Conservation (phyloP, 2,888 invertebrate genomes). For the Sarcophaga carnaria region DNA sequence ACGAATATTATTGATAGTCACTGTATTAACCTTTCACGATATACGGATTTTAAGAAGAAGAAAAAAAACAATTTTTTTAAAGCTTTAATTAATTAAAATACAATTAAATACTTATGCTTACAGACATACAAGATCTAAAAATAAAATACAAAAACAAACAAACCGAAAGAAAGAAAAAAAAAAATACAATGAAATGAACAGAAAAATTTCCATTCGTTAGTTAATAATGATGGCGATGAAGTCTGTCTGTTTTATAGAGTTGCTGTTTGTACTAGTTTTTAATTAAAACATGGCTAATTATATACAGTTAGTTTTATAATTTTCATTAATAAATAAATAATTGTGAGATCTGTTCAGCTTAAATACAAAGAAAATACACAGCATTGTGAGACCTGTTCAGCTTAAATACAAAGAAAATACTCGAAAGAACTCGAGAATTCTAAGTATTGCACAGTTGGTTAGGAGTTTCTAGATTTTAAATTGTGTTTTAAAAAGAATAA, state of each 20-base stretch:
- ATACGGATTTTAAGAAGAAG: background rate
- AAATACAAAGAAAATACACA: no score
- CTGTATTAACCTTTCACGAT: conserved; percentile 30
- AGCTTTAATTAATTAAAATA: background rate
- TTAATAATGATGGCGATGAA: background rate
- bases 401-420: no score
- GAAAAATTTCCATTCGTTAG: conserved; percentile 43
- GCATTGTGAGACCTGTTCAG: no score
- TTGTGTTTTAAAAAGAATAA: no score
- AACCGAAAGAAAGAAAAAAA: background rate
- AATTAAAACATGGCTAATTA: background rate
- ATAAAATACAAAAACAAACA: background rate
- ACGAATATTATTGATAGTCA: background rate
- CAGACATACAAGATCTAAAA: background rate
- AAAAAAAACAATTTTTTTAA: background rate
- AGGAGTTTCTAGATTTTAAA: no score
- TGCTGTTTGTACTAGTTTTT: background rate
- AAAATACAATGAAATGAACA: background rate
- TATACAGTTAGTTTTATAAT: no score
- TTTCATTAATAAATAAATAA: no score
- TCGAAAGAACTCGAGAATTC: no score
- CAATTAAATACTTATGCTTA: background rate
- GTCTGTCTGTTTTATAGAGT: background rate
- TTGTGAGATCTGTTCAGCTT: no score
- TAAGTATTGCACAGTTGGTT: no score